A percentile compares a stretch with the other conserved stretches of the same genome.
These are phyloP conservation scores for Aproaerema taeniolella DNA, from an alignment of 2,888 invertebrate species.

Conservation along the genomic window DNA sequence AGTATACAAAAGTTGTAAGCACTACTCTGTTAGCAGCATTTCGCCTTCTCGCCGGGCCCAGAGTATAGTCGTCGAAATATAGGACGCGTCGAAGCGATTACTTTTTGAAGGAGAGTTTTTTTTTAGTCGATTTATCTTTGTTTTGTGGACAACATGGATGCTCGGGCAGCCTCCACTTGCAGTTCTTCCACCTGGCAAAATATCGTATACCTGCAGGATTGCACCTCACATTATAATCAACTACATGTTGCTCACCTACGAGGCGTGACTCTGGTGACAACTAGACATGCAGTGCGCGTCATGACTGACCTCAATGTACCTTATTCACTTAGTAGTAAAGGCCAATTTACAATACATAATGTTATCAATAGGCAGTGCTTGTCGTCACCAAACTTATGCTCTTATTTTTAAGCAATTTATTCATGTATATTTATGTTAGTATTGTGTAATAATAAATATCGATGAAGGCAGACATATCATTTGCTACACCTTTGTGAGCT, in stretches of 20 bases:
- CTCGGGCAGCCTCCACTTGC: slow-evolving; percentile 86
- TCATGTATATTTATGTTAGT: neutral
- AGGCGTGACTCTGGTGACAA: slow-evolving; percentile 41
- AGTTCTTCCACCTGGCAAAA: slow-evolving; percentile 91
- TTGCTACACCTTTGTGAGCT: too few species aligned
- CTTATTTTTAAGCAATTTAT: slow-evolving; percentile 6
- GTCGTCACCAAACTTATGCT: slow-evolving; percentile 22
- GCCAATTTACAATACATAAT: slow-evolving; percentile 10
- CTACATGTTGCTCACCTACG: slow-evolving; percentile 67
- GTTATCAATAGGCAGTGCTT: slow-evolving; percentile 24
- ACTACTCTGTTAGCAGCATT: too few species aligned
- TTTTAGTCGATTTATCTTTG: slow-evolving; percentile 75
- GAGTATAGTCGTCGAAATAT: slow-evolving; percentile 42
- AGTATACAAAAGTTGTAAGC: too few species aligned
- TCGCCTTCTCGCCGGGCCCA: too few species aligned
- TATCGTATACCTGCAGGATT: slow-evolving; percentile 85
- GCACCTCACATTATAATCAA: slow-evolving; percentile 75
- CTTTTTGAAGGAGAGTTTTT: slow-evolving; percentile 72
- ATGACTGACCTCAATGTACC: slow-evolving; percentile 7
- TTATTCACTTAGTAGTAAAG: slow-evolving; percentile 7
- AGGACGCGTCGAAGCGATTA: slow-evolving; percentile 66
- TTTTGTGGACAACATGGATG: slow-evolving; percentile 80
- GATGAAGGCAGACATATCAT: too few species aligned
- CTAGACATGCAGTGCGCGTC: slow-evolving; percentile 49
- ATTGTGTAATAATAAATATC: slow-evolving; percentile 1